Evolutionary conservation across 2,113 vertebrate species (phyloP).

Genomic region (Pogona vitticeps): DNA sequence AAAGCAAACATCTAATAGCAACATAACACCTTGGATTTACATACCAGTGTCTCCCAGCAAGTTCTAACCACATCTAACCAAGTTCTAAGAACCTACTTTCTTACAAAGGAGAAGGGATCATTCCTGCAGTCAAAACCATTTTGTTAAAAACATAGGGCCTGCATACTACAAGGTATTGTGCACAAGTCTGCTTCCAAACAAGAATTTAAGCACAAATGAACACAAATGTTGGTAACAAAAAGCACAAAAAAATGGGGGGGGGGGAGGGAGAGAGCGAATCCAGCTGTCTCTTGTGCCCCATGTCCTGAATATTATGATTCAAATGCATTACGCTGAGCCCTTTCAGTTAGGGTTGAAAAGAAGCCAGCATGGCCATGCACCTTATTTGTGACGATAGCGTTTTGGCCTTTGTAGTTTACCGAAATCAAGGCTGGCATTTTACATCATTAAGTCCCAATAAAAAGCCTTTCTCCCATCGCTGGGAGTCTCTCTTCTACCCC

Average conservation of each 20-base stretch:
- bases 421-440: slow-evolving; percentile 58
- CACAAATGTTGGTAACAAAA: not conserved
- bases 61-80: too few relatives aligned
- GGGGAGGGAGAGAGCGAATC: too few relatives aligned
- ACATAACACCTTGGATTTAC: too few relatives aligned
- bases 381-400: slow-evolving; percentile 15
- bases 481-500: slow-evolving; percentile 25
- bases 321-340: not conserved
- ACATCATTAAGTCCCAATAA: slow-evolving; percentile 42
- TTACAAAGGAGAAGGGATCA: too few relatives aligned
- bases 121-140: too few relatives aligned
- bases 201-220: not conserved
- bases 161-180: too few relatives aligned
- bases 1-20: too few relatives aligned
- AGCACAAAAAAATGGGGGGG: not conserved
- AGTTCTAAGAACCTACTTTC: too few relatives aligned
- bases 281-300: not conserved
- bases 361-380: not conserved
- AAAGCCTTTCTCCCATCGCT: slow-evolving; percentile 46
- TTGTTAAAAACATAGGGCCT: too few relatives aligned
- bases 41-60: too few relatives aligned
- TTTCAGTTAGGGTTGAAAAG: slow-evolving; percentile 44
- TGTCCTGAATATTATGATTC: too few relatives aligned
- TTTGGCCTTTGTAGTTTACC: slow-evolving; percentile 38
- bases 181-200: not conserved